phyloP scores from a whole-genome alignment of 2,888 invertebrate genomes.

The Macaria notata region DNA sequence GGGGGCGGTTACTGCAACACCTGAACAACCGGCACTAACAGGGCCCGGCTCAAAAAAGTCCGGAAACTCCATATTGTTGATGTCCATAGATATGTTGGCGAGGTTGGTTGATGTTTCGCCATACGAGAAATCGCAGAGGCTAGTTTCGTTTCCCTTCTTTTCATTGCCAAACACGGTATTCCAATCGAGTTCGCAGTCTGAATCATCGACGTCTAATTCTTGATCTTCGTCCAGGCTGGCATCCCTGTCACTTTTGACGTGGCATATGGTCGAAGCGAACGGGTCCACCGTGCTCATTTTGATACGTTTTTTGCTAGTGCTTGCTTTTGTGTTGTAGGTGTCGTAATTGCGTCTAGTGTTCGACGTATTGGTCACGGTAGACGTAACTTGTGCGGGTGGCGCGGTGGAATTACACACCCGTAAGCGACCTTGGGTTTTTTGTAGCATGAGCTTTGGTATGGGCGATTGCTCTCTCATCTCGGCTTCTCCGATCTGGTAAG shows the following conservation, averaged over 20 bases:
- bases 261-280: conserved; percentile 6
- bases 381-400: conserved; percentile 4
- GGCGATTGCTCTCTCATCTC: conserved; percentile 75
- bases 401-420: conserved; percentile 45
- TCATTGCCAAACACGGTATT: conserved; percentile 1
- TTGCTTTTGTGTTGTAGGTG: conserved; percentile 35
- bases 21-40: conserved; percentile 50
- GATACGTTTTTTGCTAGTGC: not conserved
- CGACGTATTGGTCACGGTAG: conserved; percentile 33
- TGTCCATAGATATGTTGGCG: conserved; percentile 41
- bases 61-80: conserved; percentile 49
- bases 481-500: conserved; percentile 72
- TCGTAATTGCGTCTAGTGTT: conserved; percentile 55
- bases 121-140: conserved; percentile 63
- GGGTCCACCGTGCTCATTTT: not conserved
- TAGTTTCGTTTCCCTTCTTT: conserved; percentile 50
- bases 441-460: conserved; percentile 72
- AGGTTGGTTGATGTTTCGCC: conserved; percentile 57
- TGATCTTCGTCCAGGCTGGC: conserved; percentile 10
- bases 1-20: conserved; percentile 35
- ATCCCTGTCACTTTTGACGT: conserved; percentile 10
- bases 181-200: conserved; percentile 60
- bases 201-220: conserved; percentile 56
- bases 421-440: conserved; percentile 62
- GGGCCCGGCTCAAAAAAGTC: conserved; percentile 52